A percentile compares a stretch with the other conserved stretches of the same genome.
Conservation (phyloP, 2,797 vertebrate species). For the Syngnathus rostellatus region DNA sequence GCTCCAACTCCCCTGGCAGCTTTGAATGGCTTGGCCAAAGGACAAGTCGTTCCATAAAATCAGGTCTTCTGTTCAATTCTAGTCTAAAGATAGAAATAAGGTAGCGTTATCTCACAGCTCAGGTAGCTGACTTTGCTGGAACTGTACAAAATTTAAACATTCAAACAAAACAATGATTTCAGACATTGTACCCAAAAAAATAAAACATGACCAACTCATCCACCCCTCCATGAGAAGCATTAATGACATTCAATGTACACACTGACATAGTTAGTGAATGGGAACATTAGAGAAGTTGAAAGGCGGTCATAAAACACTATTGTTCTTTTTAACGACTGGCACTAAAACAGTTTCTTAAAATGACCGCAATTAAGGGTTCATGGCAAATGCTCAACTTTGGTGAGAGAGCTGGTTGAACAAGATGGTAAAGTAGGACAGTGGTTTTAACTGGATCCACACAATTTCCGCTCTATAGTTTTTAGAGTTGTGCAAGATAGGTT, state of each 20-base stretch:
- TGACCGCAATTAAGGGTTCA: conserved; percentile 30
- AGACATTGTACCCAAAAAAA: background rate
- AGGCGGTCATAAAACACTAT: conserved; percentile 28
- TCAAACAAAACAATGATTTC: background rate
- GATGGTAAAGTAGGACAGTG: background rate
- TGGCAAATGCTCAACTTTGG: conserved; percentile 6
- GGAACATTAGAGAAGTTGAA: conserved; percentile 16
- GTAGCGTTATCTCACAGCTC: conserved; percentile 12
- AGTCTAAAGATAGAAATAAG: conserved; percentile 3
- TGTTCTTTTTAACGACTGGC: conserved; percentile 40
- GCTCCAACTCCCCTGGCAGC: conserved; percentile 5
- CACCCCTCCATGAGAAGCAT: background rate
- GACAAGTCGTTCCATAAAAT: conserved; percentile 7
- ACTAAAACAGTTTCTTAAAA: conserved; percentile 48
- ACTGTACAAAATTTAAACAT: background rate
- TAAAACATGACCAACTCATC: background rate
- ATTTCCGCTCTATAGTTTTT: background rate
- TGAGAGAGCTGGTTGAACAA: conserved; percentile 11
- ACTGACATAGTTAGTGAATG: conserved; percentile 24
- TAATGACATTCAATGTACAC: conserved; percentile 13
- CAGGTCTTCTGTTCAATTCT: conserved; percentile 8
- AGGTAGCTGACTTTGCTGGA: background rate
- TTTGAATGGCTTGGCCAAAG: conserved; percentile 15
- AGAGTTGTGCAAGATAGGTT: background rate
- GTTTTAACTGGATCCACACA: background rate